Evolutionary conservation across 2,888 invertebrate species (phyloP), one percentile per base, ranked within the genome.

Genomic region (Drosophila mettleri): DNA sequence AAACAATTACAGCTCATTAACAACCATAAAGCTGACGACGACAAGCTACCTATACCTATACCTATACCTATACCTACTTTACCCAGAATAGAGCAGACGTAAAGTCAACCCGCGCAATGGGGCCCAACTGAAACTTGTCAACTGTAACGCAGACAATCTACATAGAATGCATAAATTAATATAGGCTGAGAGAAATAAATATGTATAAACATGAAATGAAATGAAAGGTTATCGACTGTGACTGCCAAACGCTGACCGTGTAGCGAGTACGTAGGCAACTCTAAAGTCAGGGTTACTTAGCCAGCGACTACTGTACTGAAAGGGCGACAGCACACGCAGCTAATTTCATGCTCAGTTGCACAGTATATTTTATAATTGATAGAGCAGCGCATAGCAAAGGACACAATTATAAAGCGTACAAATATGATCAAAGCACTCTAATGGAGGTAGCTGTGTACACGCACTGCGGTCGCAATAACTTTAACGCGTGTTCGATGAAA

Each of bases 161-260:
- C 80, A 55, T 52, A 86, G 34, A 79, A 74, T 88, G 88, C 83
- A 86, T 83, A 88, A 88, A 86, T 84, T 84, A 86, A 86, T 84
- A 86, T 55, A 52, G 36, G 39, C 33, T n/a, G n/a, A 51, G 51
- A 59, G 36, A 54, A 29, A 45, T 38, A 46, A n/a, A 33, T 43
- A n/a, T 41, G 14, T 31, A 22, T 36, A 60, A 63, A 59, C 62
- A 69, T 65, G 52, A 66, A 83, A 79, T 71, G 78, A 54, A 60
- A 69, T 67, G 45, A 66, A 82, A 79, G 71, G 78, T 68, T 82
- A 78, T 81, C 82, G 71, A 76, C 76, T 83, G 70, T 71, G 76
- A 85, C 79, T 75, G 74, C 57, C 52, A 69, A 51, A 63, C 61
- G 48, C 51, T 64, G 72, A 48, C 71, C 64, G 54, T 75, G 70